A percentile compares a stretch with the other conserved stretches of the same genome.
These are phyloP conservation scores for Drosophila kepulauana DNA, from an alignment of 1,140 invertebrate species.

Conservation along the genomic window DNA sequence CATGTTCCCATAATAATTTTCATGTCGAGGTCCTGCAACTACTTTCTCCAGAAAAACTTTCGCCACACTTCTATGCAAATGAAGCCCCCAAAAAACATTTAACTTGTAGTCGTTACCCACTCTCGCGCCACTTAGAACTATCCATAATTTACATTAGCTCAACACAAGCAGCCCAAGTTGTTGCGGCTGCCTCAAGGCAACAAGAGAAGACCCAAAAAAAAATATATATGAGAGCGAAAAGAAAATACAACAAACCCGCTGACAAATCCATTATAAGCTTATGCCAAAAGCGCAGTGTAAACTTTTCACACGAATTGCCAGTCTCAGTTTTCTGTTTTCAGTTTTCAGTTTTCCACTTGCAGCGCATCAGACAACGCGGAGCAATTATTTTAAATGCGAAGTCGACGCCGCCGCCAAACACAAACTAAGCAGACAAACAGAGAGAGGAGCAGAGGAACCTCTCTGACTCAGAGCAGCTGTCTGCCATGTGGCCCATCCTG, in stretches of 20 bases:
- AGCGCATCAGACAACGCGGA: conserved; percentile 40
- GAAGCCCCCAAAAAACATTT: conserved; percentile 27
- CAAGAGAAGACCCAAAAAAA: conserved; percentile 28
- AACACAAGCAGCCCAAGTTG: conserved; percentile 49
- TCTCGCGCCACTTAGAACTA: conserved; percentile 50
- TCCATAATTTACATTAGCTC: conserved; percentile 70
- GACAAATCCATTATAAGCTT: conserved; percentile 81
- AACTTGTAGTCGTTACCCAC: conserved; percentile 18
- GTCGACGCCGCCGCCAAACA: conserved; percentile 63
- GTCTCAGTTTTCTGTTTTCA: conserved; percentile 56
- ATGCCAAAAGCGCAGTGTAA: conserved; percentile 76
- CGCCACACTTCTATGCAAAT: conserved; percentile 12
- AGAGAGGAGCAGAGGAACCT: conserved; percentile 11
- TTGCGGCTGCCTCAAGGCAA: conserved; percentile 32
- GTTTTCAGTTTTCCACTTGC: conserved; percentile 49
- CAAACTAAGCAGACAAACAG: conserved; percentile 78
- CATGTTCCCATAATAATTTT: conserved; percentile 11
- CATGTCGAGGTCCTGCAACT: not conserved
- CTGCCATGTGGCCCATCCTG: not conserved
- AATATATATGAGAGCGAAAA: no score
- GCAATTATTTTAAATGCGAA: conserved; percentile 81
- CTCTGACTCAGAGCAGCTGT: not conserved
- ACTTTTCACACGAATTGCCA: conserved; percentile 78
- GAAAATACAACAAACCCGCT: conserved; percentile 57
- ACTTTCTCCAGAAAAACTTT: conserved; percentile 41